Percentiles rank a stretch among this genome's conserved stretches.
phyloP scores from a whole-genome alignment of 2,888 invertebrate species.

The Limenitis camilla region DNA sequence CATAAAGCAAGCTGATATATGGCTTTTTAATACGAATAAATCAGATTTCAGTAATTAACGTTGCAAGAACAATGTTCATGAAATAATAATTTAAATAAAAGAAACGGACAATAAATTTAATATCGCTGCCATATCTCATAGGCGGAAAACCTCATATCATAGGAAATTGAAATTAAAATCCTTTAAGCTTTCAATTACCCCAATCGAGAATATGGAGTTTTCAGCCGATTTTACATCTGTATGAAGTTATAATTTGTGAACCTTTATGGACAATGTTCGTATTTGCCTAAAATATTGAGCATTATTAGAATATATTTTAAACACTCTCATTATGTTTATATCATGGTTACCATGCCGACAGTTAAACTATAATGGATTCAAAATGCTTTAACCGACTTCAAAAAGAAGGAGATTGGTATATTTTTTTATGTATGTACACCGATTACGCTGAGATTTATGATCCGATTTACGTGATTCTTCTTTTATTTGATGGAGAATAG shows the following conservation, averaged over 20 bases:
- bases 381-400: too few species aligned
- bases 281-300: too few species aligned
- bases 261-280: too few species aligned
- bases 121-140: constrained; percentile 45
- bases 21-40: constrained; percentile 4
- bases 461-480: too few species aligned
- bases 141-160: constrained; percentile 57
- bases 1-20: not conserved
- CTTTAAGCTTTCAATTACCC: constrained; percentile 71
- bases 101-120: constrained; percentile 42
- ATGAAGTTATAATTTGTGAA: constrained; percentile 27
- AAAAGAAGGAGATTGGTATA: too few species aligned
- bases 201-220: constrained; percentile 61
- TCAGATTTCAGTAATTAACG: constrained; percentile 8
- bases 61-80: constrained; percentile 11
- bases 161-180: constrained; percentile 73
- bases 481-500: too few species aligned
- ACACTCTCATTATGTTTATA: too few species aligned
- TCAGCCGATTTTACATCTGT: constrained; percentile 42
- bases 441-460: too few species aligned
- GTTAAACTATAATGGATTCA: too few species aligned
- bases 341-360: too few species aligned
- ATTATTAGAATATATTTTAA: too few species aligned
- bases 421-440: too few species aligned
- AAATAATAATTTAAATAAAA: constrained; percentile 33